Base-by-base conservation (phyloP, 1,140 invertebrate species). In the Brachionus plicatilis region DNA sequence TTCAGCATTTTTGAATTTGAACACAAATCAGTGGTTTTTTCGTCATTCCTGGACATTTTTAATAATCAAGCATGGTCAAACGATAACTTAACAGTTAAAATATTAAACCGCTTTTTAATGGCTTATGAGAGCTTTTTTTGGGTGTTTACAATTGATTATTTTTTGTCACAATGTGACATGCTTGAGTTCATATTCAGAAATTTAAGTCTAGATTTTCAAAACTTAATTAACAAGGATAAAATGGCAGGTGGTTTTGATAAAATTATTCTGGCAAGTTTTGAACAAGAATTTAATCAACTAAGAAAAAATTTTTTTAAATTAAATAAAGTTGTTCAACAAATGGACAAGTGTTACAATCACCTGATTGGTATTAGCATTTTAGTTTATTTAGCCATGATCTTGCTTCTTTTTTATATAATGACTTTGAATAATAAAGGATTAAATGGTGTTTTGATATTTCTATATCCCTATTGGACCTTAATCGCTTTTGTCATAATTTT, bases 341-440 rank as follows among this genome's bases (percentile, higher is more conserved):
- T 82, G 41, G 79, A 82, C 33, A 82, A 68, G 20, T 82, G 79
- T 12, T 82, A 82, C 33, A 65, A 12, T 2, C 37, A 65, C 12
- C 0, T 65, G 9, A 60, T 82, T 45, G 65, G 53, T n/a, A 82
- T 65, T 2, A 43, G 11, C 24, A 8, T 65, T n/a, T 3, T 68
- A 2, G 50, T 60, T 68, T 82, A 82, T 60, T 20, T 68, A 2
- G 12, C 53, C 4, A 60, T 82, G 12, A 56, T 45, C 14, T 45
- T 82, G 27, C 24, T 82, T 29, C n/a, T 82, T 8, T 65, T 82
- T n/a, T 82, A 65, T 65, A 37, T 82, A 20, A 60, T 82, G 53
- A 65, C 20, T 60, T 68, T 33, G 20, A 82, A 47, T 47, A 41
- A 45, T 41, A 37, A 82, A 33, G 29, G 24, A 6, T 11, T 82